Conservation (phyloP, 1,140 invertebrate genomes). For the Diabrotica virgifera region DNA sequence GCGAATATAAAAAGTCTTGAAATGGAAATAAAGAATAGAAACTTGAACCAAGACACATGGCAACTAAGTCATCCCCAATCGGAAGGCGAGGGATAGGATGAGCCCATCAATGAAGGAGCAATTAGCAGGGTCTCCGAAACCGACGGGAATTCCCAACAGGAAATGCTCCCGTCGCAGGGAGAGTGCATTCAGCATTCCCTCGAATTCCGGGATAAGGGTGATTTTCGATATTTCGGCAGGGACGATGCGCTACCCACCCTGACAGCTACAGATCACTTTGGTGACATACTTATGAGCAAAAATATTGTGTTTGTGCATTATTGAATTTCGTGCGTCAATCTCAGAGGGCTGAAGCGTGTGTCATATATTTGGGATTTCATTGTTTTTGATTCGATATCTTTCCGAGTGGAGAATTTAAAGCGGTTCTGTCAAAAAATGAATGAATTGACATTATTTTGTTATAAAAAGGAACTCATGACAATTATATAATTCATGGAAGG, state of each 20-base stretch:
- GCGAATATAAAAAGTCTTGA: too few relatives aligned
- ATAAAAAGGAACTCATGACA: too few relatives aligned
- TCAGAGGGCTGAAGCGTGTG: not conserved
- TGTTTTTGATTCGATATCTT: slow-evolving; percentile 3
- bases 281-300: slow-evolving; percentile 15
- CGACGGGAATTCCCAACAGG: slow-evolving; percentile 33
- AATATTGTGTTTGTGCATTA: slow-evolving; percentile 9
- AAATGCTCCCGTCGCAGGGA: slow-evolving; percentile 19
- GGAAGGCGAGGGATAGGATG: not conserved
- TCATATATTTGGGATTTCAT: slow-evolving; percentile 4
- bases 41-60: slow-evolving; percentile 16
- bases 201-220: slow-evolving; percentile 14
- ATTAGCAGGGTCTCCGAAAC: slow-evolving; percentile 33
- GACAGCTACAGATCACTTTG: slow-evolving; percentile 12
- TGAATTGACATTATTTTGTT: too few relatives aligned
- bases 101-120: slow-evolving; percentile 20
- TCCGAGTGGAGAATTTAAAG: not conserved
- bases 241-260: slow-evolving; percentile 3
- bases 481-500: too few relatives aligned
- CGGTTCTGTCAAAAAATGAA: too few relatives aligned
- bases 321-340: slow-evolving; percentile 8
- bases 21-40: slow-evolving; percentile 10
- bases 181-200: slow-evolving; percentile 4
- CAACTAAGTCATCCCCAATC: not conserved
- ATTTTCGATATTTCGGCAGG: slow-evolving; percentile 13